phyloP scores from a whole-genome alignment of 2,113 vertebrate species.

The Copsychus sechellarum region DNA sequence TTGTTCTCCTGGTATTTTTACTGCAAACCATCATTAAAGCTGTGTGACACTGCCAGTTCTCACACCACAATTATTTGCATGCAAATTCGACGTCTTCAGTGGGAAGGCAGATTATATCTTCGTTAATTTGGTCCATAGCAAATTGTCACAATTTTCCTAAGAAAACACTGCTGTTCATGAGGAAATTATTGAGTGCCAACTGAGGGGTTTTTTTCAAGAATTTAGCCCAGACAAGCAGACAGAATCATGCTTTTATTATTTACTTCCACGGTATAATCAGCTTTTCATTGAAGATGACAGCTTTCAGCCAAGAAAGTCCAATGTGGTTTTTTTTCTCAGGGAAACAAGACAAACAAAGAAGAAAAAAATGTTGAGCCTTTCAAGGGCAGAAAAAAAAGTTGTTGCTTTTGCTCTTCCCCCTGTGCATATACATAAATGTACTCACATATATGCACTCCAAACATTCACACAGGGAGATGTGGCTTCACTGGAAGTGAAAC shows the following conservation, averaged over 20 bases:
- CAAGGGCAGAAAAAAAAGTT: background rate
- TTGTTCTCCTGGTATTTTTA: slow-evolving; percentile 18
- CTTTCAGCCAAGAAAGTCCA: slow-evolving; percentile 37
- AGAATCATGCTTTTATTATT: slow-evolving; percentile 50
- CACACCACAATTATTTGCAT: background rate
- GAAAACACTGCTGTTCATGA: slow-evolving; percentile 17
- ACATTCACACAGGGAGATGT: background rate
- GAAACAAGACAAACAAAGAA: background rate
- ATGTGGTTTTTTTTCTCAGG: background rate
- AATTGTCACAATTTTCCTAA: slow-evolving; percentile 37
- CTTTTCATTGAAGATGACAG: slow-evolving; percentile 58
- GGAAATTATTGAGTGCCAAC: slow-evolving; percentile 17
- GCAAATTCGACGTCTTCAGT: slow-evolving; percentile 10
- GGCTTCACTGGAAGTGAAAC: background rate
- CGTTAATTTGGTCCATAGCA: slow-evolving; percentile 10
- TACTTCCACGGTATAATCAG: slow-evolving; percentile 47
- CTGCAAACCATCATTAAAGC: slow-evolving; percentile 1
- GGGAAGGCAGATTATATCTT: slow-evolving; percentile 27
- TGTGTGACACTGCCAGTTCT: background rate
- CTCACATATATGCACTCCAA: background rate
- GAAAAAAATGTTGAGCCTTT: background rate
- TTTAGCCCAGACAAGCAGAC: slow-evolving; percentile 35
- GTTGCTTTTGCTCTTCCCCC: background rate
- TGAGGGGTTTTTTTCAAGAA: background rate
- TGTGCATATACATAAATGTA: background rate